These are phyloP conservation scores for Octonoba sinensis DNA, from an alignment of 2,888 invertebrate genomes.

Conservation along the genomic window DNA sequence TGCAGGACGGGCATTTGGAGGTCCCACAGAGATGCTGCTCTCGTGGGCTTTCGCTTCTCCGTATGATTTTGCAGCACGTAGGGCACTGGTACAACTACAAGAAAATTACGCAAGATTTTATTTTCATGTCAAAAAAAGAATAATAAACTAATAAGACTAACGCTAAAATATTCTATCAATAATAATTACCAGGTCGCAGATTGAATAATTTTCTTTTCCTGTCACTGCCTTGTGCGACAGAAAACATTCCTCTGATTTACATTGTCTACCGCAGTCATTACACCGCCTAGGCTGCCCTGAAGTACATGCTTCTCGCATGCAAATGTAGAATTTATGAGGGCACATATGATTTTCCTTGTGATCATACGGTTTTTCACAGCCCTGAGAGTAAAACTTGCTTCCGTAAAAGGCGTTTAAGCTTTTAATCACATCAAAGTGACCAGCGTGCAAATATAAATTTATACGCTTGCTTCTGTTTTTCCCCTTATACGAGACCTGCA, in stretches of 20 bases:
- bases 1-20: slow-evolving; percentile 5
- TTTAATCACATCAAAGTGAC: slow-evolving; percentile 15
- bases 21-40: slow-evolving; percentile 12
- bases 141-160: too few species aligned
- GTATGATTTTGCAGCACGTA: not conserved
- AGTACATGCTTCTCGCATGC: not conserved
- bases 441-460: not conserved
- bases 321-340: not conserved
- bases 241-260: slow-evolving; percentile 1
- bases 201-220: not conserved
- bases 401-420: slow-evolving; percentile 1
- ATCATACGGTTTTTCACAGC: not conserved
- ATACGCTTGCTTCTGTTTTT: not conserved
- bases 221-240: not conserved
- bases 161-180: too few species aligned
- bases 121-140: not conserved
- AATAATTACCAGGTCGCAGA: not conserved
- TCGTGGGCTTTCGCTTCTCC: not conserved
- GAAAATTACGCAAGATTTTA: not conserved
- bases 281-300: not conserved
- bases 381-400: not conserved
- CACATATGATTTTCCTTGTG: not conserved
- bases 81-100: slow-evolving; percentile 29
- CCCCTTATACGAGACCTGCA: not conserved
- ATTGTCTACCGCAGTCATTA: not conserved